phyloP scores from a whole-genome alignment of 2,888 invertebrate species.

The Linhomoeus sp. region DNA sequence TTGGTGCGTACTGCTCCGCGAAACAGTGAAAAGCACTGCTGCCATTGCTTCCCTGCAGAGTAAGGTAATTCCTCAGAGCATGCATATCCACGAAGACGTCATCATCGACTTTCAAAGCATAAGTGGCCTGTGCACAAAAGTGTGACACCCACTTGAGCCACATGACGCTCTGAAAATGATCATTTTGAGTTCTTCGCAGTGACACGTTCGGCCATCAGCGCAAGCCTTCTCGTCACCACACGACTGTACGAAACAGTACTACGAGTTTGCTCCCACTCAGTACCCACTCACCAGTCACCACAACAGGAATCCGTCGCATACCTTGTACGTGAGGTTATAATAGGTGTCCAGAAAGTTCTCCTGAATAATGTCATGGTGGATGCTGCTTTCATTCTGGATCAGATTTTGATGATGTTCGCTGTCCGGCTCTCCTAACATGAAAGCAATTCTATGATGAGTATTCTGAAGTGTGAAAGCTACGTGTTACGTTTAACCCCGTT shows the following conservation, averaged over 20 bases:
- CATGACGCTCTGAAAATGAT: constrained; percentile 2
- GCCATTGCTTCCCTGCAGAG: too few species aligned
- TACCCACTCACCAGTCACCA: too few species aligned
- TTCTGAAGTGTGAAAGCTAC: too few species aligned
- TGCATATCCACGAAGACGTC: constrained; percentile 6
- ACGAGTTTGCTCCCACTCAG: too few species aligned
- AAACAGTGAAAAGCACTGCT: too few species aligned
- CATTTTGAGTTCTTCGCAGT: too few species aligned
- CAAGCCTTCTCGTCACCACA: constrained; percentile 6
- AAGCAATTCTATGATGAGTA: too few species aligned
- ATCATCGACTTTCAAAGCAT: too few species aligned
- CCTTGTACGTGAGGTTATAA: constrained; percentile 5
- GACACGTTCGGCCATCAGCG: too few species aligned
- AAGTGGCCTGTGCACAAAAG: constrained; percentile 7
- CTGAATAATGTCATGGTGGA: constrained; percentile 5
- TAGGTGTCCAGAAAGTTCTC: constrained; percentile 6
- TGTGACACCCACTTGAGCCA: too few species aligned
- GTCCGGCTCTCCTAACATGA: constrained; percentile 1
- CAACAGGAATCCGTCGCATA: neutral
- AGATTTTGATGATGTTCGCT: neutral
- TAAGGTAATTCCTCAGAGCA: constrained; percentile 2
- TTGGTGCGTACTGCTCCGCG: too few species aligned
- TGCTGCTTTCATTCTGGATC: neutral
- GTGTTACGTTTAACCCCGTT: too few species aligned
- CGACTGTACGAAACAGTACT: neutral